A percentile compares a stretch with the other conserved stretches of the same genome.
phyloP scores from a whole-genome alignment of 37 sponge, comb jelly and placozoan species.

The Spongilla lacustris region DNA sequence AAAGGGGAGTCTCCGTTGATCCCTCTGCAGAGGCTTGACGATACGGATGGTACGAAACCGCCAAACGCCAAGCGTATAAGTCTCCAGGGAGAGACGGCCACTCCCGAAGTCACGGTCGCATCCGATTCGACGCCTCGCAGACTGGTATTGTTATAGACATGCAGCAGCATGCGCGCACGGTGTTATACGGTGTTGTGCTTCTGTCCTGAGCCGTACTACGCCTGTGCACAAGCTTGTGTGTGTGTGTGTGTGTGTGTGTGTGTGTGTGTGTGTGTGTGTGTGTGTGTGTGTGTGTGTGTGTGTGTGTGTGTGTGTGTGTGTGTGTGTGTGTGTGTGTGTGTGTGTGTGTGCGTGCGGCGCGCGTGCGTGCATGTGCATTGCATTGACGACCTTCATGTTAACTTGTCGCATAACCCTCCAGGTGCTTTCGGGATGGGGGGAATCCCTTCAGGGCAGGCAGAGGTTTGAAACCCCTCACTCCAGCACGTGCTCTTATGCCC shows the following conservation, averaged over 20 bases:
- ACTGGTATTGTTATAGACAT: neutral
- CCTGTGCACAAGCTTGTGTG: too few relatives aligned
- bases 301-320: too few relatives aligned
- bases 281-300: too few relatives aligned
- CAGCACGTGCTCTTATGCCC: neutral
- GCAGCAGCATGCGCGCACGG: too few relatives aligned
- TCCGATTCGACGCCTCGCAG: neutral
- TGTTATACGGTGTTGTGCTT: too few relatives aligned
- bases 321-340: conserved; percentile 5
- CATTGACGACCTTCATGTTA: too few relatives aligned
- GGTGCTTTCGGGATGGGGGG: neutral
- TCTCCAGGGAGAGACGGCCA: neutral
- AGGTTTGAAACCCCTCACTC: neutral
- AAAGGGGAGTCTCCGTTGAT: too few relatives aligned
- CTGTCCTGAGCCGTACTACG: too few relatives aligned
- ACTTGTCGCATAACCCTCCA: too few relatives aligned
- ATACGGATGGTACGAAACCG: neutral
- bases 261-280: too few relatives aligned
- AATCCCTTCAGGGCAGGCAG: neutral
- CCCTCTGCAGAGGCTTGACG: neutral
- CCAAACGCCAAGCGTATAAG: neutral
- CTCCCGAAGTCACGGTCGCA: neutral
- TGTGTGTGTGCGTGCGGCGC: conserved; percentile 24
- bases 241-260: conserved; percentile 9
- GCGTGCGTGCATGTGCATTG: too few relatives aligned